A percentile compares a stretch with the other conserved stretches of the same genome.
These are phyloP conservation scores for Macrophya alboannulata DNA, from an alignment of 2,888 invertebrate genomes.

Conservation along the genomic window DNA sequence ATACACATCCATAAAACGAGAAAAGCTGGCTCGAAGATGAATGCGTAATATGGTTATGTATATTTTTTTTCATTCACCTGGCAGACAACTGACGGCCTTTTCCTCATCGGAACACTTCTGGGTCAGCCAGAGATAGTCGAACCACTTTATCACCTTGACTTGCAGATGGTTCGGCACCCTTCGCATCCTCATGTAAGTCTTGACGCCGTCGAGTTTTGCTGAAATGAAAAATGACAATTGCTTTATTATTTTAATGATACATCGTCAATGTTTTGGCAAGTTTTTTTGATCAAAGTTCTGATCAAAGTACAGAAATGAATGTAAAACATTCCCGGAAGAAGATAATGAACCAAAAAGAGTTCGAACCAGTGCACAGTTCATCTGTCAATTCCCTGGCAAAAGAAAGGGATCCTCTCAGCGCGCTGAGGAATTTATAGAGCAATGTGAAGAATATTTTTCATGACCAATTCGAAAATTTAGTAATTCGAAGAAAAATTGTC, in stretches of 20 bases:
- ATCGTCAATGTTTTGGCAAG: neutral
- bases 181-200: constrained; percentile 99
- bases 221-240: constrained; percentile 79
- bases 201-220: constrained; percentile 99
- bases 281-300: neutral
- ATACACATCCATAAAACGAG: neutral
- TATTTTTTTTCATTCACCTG: constrained; percentile 80
- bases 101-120: constrained; percentile 99
- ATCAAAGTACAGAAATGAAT: neutral
- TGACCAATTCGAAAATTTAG: too few relatives aligned
- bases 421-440: too few relatives aligned
- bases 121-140: constrained; percentile 99
- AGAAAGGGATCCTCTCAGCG: too few relatives aligned
- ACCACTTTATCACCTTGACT: constrained; percentile 99
- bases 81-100: constrained; percentile 96
- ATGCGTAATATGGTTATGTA: neutral
- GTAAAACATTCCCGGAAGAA: too few relatives aligned
- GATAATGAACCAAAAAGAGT: too few relatives aligned
- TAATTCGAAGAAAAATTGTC: too few relatives aligned
- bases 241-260: neutral
- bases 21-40: neutral
- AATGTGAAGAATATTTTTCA: too few relatives aligned
- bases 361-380: too few relatives aligned
- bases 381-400: too few relatives aligned
- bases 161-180: constrained; percentile 97